These are phyloP conservation scores for Lamproptera curius DNA, from an alignment of 2,888 invertebrate species.

Conservation along the genomic window DNA sequence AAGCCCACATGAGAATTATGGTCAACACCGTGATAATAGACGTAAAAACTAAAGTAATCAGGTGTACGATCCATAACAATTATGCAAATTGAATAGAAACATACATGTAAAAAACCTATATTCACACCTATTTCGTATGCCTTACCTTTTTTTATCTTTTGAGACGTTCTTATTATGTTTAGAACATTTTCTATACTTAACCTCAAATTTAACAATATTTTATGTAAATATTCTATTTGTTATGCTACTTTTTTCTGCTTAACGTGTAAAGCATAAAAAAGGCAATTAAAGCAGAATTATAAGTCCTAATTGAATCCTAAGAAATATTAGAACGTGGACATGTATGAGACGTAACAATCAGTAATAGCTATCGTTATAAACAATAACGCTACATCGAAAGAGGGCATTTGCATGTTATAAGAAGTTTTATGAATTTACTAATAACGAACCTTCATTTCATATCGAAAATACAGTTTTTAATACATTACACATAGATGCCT, in stretches of 20 bases:
- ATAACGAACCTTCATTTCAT: constrained; percentile 29
- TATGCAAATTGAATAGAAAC: constrained; percentile 9
- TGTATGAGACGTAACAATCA: constrained; percentile 73
- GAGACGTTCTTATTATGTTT: constrained; percentile 24
- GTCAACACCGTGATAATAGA: not conserved
- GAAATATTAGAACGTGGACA: constrained; percentile 53
- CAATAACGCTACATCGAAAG: constrained; percentile 67
- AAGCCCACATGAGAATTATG: not conserved
- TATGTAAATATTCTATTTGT: constrained; percentile 28
- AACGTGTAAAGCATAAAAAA: too few relatives aligned
- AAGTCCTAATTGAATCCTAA: constrained; percentile 22
- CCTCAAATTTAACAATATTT: constrained; percentile 50
- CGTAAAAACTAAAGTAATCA: constrained; percentile 5
- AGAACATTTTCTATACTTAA: constrained; percentile 58
- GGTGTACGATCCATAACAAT: constrained; percentile 7
- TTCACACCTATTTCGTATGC: constrained; percentile 31
- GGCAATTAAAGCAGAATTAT: constrained; percentile 2
- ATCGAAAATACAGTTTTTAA: constrained; percentile 37
- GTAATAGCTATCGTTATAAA: constrained; percentile 70
- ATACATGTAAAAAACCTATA: constrained; percentile 3
- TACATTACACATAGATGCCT: constrained; percentile 47
- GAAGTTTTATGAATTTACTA: constrained; percentile 20
- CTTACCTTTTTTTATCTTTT: constrained; percentile 13
- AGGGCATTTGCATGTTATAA: constrained; percentile 33
- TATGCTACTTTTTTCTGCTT: too few relatives aligned